Base-by-base conservation (phyloP, 2,797 vertebrate species). In the Microchirus variegatus region DNA sequence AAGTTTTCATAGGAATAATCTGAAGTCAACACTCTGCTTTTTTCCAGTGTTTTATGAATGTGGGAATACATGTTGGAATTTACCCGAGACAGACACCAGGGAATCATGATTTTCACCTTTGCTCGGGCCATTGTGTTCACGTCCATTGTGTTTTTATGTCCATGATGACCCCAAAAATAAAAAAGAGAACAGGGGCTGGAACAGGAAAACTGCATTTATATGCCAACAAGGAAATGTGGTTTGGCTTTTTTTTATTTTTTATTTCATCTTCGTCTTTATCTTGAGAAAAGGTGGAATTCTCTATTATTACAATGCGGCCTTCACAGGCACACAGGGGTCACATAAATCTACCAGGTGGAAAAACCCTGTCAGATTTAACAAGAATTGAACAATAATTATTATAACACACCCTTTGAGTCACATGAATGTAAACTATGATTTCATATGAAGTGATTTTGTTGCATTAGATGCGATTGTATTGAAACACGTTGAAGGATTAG, bases 141-240 rank as follows among this genome's bases (percentile, higher is more conserved):
- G 79, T 67, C 89, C 83, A 92, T 93, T 93, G 92, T 93, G 87
- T 89, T 91, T 86, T 90, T 81, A 84, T 83, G 77, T 51, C 55
- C 74, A 50, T 88, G 81, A 89, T 85, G 78, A 85, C 80, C 80
- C 80, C 78, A 62, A 68, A 68, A 89, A 92, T 89, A 88, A 90
- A 76, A 90, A 89, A 87, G 77, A 71, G 59, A 86, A 70, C 67
- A 60, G 45, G 45, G 73, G 77, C 82, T 75, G 81, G 81, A 74
- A 86, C 91, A 89, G 91, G 91, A 92, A 92, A 92, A 70, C 38
- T 52, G 74, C 64, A 70, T 90, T 85, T 84, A 88, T 81, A 78
- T 80, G 87, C 85, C 90, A 92, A 79, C 85, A 73, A 77, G 92
- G 91, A 93, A 92, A 88, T 70, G 58, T 67, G 62, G 54, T 62